Percentiles rank a stretch among this genome's conserved stretches.
Evolutionary conservation across 2,113 vertebrate genomes (phyloP).

Genomic region (Lepus americanus): DNA sequence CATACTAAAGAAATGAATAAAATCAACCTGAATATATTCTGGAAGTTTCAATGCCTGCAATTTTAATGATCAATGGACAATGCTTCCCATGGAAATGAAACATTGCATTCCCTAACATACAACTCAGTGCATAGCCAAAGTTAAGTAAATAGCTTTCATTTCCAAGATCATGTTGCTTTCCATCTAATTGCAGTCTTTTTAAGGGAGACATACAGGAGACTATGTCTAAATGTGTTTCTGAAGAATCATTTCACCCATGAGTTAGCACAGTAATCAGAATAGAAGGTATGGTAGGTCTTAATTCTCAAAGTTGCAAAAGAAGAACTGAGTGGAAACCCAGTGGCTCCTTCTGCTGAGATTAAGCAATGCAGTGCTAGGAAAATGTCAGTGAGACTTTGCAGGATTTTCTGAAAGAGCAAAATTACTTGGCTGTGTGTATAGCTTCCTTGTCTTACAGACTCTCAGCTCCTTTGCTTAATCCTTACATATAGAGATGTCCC

Average conservation of each 20-base stretch:
- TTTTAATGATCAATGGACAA: not conserved
- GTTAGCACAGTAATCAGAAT: not conserved
- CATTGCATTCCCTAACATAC: not conserved
- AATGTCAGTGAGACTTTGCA: not conserved
- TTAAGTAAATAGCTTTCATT: slow-evolving; percentile 26
- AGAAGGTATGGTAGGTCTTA: not conserved
- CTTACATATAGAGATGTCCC: not conserved
- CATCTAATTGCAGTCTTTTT: not conserved
- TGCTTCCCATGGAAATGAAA: not conserved
- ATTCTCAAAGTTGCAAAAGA: not conserved
- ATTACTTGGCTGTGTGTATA: not conserved
- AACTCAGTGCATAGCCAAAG: not conserved
- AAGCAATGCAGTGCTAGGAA: not conserved
- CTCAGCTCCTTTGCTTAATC: not conserved
- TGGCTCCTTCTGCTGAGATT: not conserved
- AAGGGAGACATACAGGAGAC: not conserved
- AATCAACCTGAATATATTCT: not conserved
- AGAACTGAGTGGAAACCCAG: not conserved
- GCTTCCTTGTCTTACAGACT: not conserved
- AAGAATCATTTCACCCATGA: not conserved
- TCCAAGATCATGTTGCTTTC: not conserved
- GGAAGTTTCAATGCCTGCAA: not conserved
- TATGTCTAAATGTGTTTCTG: not conserved
- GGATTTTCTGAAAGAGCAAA: not conserved
- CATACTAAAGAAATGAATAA: not conserved